Evolutionary conservation across 2,888 invertebrate species (phyloP), one percentile per base, ranked within the genome.

Genomic region (Ctenicera cuprea): DNA sequence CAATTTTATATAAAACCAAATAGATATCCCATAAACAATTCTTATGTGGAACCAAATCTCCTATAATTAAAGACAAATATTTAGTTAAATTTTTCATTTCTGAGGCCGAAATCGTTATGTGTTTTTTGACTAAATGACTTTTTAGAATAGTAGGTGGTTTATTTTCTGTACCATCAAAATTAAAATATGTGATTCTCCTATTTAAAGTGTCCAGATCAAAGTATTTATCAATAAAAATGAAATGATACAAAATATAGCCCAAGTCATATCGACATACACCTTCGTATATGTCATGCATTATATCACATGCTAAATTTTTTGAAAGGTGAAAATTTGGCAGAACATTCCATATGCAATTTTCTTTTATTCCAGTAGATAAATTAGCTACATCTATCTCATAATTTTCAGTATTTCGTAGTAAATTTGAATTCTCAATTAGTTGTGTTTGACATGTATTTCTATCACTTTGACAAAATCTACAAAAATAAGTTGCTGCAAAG

Each of bases 231-330:
- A 69, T 18, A 16, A 3, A 18, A n/a, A 50, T 57, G 20, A 66
- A 76, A 66, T 65, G 18, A 22, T 63, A 33, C 22, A 75, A 38
- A 11, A 73, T 69, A 45, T 14, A 11, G n/a, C 33, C 54, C 33
- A 73, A 45, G 18, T 73, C 69, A 43, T 41, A 48, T 8, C 48
- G 18, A 43, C 69, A 65, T 18, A 78, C 33, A 12, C 78, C 78
- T 61, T 79, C 78, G 41, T 77, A 78, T 16, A 81, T 18, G 70
- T 82, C 81, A 62, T 81, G 80, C 78, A 79, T 80, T 20, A 79
- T 68, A 73, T 82, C 82, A 57, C 77, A 67, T 65, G 50, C 70
- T 72, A 66, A 74, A 70, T 81, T 81, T 43, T 78, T 67, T 20
- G 73, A 68, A 18, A 81, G 71, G 73, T 81, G 76, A 76, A 78